Evolutionary conservation across 2,113 vertebrate species (phyloP).

Genomic region (Brachyhypopomus occidentalis): DNA sequence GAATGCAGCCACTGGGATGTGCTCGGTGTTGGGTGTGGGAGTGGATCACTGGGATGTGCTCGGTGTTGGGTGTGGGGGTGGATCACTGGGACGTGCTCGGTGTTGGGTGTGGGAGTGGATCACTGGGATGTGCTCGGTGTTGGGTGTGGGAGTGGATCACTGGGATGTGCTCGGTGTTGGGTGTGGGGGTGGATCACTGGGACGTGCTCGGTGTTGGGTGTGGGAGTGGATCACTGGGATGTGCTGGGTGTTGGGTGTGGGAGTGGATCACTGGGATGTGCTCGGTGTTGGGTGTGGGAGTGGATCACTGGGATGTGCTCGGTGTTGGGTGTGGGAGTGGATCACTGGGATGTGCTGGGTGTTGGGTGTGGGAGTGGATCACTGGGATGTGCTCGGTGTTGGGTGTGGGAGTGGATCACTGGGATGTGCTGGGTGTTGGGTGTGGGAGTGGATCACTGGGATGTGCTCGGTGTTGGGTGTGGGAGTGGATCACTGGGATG

Average conservation of each 20-base stretch:
- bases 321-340: background rate
- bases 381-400: too few species aligned
- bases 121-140: background rate
- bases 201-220: background rate
- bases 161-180: background rate
- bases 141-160: background rate
- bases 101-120: background rate
- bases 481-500: too few species aligned
- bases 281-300: background rate
- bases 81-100: background rate
- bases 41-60: background rate
- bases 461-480: too few species aligned
- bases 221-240: background rate
- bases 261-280: background rate
- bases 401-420: too few species aligned
- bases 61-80: background rate
- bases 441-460: too few species aligned
- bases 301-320: background rate
- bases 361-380: background rate
- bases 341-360: background rate
- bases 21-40: background rate
- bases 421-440: too few species aligned
- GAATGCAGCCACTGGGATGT: too few species aligned
- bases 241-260: background rate
- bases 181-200: background rate